Base-by-base conservation (phyloP, 1,140 invertebrate genomes). In the Apis mellifera region DNA sequence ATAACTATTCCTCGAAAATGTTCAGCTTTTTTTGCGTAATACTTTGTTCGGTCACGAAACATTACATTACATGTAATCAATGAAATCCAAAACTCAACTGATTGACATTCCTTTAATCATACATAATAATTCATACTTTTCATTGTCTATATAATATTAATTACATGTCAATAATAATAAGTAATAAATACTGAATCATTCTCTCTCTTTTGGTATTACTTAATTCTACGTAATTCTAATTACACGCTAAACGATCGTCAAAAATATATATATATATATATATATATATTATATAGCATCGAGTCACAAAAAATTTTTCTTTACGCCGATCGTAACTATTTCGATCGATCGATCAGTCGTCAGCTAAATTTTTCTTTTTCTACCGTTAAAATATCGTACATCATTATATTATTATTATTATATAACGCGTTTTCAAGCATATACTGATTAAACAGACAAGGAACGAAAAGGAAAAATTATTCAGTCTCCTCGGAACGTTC, bases 401-500 rank as follows among this genome's bases (percentile, higher is more conserved):
- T 17, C 50, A 48, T n/a, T n/a, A n/a, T n/a, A n/a, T n/a, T n/a
- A n/a, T n/a, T 60, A 42, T 52, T 26, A 52, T 75, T 15, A 42
- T 48, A 74, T 70, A n/a, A 70, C n/a, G 62, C 59, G 17, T 76
- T 50, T n/a, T 66, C 50, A 52, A 64, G 55, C 66, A 54, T 71
- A 54, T 54, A 60, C n/a, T 32, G 32, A 26, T 52, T 57, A 23
- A 64, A 76, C 52, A n/a, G 50, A n/a, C 69, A 55, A 75, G 55
- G n/a, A 66, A 42, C 26, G 48, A 82, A 32, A 86, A 68, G 21
- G 23, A 70, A 59, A 76, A 66, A 62, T 50, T 83, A 72, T 60
- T 87, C 86, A 87, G 86, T 87, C 86, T 87, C 84, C 86, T 86
- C 86, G 81, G 54, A 87, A 75, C 60, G 9, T 86, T 86, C 83